A percentile compares a stretch with the other conserved stretches of the same genome.
Evolutionary conservation across 64 coral and sea anemone genomes (phyloP).

Genomic region (Platygyra sinensis): DNA sequence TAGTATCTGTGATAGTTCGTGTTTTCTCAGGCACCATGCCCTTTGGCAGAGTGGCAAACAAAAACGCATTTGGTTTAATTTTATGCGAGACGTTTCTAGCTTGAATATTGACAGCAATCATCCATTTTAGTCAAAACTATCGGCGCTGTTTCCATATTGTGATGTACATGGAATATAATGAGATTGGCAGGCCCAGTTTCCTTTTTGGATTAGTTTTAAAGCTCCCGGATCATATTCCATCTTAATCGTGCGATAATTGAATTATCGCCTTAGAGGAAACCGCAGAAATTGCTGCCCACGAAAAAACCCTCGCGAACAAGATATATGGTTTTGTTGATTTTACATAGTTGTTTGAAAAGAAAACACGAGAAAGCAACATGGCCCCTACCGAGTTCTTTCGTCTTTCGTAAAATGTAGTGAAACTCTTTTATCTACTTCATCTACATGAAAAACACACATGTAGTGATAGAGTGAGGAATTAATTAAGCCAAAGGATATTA

Average conservation of each 20-base stretch:
- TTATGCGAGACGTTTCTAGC: not conserved
- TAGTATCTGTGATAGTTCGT: not conserved
- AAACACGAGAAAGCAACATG: slow-evolving; percentile 21
- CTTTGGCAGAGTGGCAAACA: not conserved
- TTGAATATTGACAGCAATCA: not conserved
- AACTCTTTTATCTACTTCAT: slow-evolving; percentile 37
- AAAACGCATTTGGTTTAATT: not conserved
- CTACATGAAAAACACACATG: slow-evolving; percentile 50
- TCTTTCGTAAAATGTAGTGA: slow-evolving; percentile 2
- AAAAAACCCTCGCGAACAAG: not conserved
- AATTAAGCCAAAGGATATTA: slow-evolving; percentile 43
- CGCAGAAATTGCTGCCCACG: not conserved
- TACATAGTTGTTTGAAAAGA: slow-evolving; percentile 38
- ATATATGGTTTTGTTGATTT: slow-evolving; percentile 26
- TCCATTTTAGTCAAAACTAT: not conserved
- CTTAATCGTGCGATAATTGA: slow-evolving; percentile 51
- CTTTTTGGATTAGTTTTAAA: slow-evolving; percentile 24
- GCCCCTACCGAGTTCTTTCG: not conserved
- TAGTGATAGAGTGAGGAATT: slow-evolving; percentile 35
- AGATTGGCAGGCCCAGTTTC: not conserved
- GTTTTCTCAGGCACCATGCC: slow-evolving; percentile 28
- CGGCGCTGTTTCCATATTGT: not conserved
- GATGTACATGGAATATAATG: not conserved
- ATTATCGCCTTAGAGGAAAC: slow-evolving; percentile 26
- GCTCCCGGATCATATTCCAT: slow-evolving; percentile 14